Percentiles rank a stretch among this genome's conserved stretches.
phyloP scores from a whole-genome alignment of 2,888 invertebrate species.

The Orchestes rusci region DNA sequence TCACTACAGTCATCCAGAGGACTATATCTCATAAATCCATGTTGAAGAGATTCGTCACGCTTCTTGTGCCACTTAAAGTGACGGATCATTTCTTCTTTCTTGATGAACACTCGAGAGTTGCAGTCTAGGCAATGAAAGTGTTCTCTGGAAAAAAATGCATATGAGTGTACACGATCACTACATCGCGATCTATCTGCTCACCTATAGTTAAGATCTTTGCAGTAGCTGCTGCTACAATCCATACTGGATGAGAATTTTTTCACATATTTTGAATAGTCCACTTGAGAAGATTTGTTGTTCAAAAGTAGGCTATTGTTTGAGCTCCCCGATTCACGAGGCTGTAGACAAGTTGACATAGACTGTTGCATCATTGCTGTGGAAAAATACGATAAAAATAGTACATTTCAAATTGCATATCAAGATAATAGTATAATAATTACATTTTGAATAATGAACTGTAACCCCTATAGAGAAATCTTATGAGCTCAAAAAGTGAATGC shows the following conservation, averaged over 20 bases:
- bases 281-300: slow-evolving; percentile 57
- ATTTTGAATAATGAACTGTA: not conserved
- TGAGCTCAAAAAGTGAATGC: not conserved
- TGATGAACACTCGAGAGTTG: slow-evolving; percentile 77
- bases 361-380: slow-evolving; percentile 48
- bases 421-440: not conserved
- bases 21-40: slow-evolving; percentile 88
- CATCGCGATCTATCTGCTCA: slow-evolving; percentile 23
- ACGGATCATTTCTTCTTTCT: slow-evolving; percentile 97
- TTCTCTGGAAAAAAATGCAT: slow-evolving; percentile 54
- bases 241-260: slow-evolving; percentile 73
- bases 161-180: too few relatives aligned
- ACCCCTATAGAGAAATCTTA: slow-evolving; percentile 1
- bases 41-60: slow-evolving; percentile 90
- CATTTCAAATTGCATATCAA: not conserved
- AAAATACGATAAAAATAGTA: slow-evolving; percentile 24
- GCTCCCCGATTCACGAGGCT: slow-evolving; percentile 43
- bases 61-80: slow-evolving; percentile 99
- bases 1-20: slow-evolving; percentile 92
- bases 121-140: slow-evolving; percentile 91
- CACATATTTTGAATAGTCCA: slow-evolving; percentile 86
- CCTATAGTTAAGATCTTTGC: slow-evolving; percentile 80
- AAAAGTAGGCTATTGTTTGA: slow-evolving; percentile 49
- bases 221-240: slow-evolving; percentile 78
- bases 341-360: slow-evolving; percentile 43